A percentile compares a stretch with the other conserved stretches of the same genome.
These are phyloP conservation scores for Menura novaehollandiae DNA, from an alignment of 2,113 vertebrate species.

Conservation along the genomic window DNA sequence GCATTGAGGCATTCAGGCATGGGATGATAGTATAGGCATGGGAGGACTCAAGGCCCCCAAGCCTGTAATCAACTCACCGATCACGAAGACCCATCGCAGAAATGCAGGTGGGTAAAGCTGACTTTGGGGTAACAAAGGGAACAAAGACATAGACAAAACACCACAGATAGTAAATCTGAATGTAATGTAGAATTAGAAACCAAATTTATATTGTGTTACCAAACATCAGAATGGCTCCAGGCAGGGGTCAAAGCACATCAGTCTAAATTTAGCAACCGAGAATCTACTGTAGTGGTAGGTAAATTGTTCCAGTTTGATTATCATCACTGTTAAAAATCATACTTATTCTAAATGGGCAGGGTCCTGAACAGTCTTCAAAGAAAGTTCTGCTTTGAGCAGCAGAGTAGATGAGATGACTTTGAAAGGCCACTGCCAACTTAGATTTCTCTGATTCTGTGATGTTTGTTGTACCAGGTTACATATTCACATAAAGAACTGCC, in stretches of 20 bases:
- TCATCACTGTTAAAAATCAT: not conserved
- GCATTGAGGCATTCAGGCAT: not conserved
- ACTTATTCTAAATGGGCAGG: not conserved
- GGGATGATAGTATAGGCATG: not conserved
- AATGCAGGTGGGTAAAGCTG: not conserved
- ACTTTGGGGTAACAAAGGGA: not conserved
- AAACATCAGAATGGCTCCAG: not conserved
- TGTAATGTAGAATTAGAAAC: not conserved
- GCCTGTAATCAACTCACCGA: not conserved
- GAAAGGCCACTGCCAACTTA: not conserved
- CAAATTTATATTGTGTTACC: not conserved
- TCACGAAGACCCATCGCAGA: not conserved
- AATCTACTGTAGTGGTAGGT: not conserved
- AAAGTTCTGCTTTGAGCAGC: not conserved
- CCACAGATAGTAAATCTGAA: not conserved
- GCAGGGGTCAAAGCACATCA: not conserved
- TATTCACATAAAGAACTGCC: not conserved
- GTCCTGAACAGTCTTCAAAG: not conserved
- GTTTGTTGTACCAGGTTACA: not conserved
- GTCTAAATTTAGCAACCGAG: not conserved
- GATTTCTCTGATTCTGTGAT: not conserved
- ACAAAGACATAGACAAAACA: not conserved
- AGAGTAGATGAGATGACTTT: not conserved
- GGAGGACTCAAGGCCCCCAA: not conserved
- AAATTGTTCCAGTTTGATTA: not conserved